Evolutionary conservation across 2,888 invertebrate species (phyloP).

Genomic region (Laothoe populi): DNA sequence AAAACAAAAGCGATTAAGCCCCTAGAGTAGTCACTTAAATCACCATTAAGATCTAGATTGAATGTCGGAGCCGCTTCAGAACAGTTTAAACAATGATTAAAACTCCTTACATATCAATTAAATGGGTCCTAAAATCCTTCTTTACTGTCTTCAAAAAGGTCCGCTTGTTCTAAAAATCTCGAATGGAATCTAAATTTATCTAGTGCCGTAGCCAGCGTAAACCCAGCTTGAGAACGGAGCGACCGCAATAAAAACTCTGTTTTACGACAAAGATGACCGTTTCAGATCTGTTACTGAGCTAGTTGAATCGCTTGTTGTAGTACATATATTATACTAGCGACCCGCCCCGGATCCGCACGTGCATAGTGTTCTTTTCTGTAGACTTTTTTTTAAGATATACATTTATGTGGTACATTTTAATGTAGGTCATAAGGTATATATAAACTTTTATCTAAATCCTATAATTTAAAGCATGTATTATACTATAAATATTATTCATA

Average conservation of each 20-base stretch:
- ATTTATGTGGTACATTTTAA: too few species aligned
- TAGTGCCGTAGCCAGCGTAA: slow-evolving; percentile 8
- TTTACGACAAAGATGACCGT: slow-evolving; percentile 16
- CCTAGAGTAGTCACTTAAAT: slow-evolving; percentile 8
- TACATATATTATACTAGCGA: slow-evolving; percentile 9
- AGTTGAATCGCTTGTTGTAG: slow-evolving; percentile 1
- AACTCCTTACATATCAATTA: slow-evolving; percentile 23
- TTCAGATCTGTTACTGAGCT: slow-evolving; percentile 18
- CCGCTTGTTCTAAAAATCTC: slow-evolving; percentile 13
- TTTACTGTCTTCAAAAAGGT: slow-evolving; percentile 8
- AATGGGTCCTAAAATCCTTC: slow-evolving; percentile 1
- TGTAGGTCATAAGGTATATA: too few species aligned
- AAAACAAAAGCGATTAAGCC: slow-evolving; percentile 14
- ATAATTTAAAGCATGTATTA: too few species aligned
- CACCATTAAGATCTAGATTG: slow-evolving; percentile 9
- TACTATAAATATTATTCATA: too few species aligned
- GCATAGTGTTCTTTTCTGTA: too few species aligned
- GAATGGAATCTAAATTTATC: slow-evolving; percentile 20
- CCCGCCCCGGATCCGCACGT: too few species aligned
- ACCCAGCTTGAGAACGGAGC: slow-evolving; percentile 6
- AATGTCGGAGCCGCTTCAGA: not conserved
- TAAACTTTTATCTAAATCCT: too few species aligned
- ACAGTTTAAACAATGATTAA: slow-evolving; percentile 17
- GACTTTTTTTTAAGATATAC: too few species aligned
- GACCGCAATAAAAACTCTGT: slow-evolving; percentile 26